Conservation (phyloP, 2,113 vertebrate species). For the Mugil cephalus region DNA sequence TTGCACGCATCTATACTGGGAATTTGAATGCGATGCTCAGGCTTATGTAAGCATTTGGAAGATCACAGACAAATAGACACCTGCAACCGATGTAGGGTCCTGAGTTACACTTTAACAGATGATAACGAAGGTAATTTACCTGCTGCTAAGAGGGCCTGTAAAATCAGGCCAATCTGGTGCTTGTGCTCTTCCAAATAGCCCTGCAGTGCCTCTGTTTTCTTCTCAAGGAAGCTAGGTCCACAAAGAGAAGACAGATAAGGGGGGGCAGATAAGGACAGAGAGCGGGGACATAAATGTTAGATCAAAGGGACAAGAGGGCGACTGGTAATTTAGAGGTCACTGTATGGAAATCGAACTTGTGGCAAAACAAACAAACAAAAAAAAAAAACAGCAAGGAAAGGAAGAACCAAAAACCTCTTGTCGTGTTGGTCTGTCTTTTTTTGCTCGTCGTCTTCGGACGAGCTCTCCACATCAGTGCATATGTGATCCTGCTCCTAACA, state of each 20-base stretch:
- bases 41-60: not conserved
- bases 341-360: not conserved
- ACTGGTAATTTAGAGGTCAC: not conserved
- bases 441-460: not conserved
- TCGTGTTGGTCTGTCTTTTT: not conserved
- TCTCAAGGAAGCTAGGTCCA: conserved; percentile 79
- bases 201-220: conserved; percentile 73
- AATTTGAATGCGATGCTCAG: not conserved
- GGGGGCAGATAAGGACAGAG: conserved; percentile 10
- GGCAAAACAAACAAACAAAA: not conserved
- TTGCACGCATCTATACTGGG: not conserved
- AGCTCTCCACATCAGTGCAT: conserved; percentile 24
- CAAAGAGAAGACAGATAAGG: conserved; percentile 21
- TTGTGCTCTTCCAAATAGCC: conserved; percentile 78
- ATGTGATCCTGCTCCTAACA: conserved; percentile 45
- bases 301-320: not conserved
- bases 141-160: conserved; percentile 79
- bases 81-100: not conserved
- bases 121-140: conserved; percentile 75
- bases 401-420: conserved; percentile 45
- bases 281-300: conserved; percentile 16
- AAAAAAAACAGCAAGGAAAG: not conserved
- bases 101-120: conserved; percentile 38
- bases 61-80: not conserved
- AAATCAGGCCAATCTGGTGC: conserved; percentile 61